phyloP scores from a whole-genome alignment of 1,140 invertebrate genomes.

The Charaxes varanes region DNA sequence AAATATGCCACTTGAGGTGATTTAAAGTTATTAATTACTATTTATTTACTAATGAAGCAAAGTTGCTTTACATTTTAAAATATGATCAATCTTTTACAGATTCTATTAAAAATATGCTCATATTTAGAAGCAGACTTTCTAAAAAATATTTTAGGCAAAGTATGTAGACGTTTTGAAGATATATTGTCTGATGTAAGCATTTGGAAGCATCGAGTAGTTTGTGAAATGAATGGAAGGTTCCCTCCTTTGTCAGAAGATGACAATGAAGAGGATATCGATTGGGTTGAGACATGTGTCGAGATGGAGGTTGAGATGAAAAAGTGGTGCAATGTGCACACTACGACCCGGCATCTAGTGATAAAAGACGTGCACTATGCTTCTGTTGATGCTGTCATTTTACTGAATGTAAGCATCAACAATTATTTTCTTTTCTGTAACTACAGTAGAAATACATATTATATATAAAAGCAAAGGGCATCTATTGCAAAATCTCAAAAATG shows the following conservation, averaged over 20 bases:
- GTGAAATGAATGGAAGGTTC: constrained; percentile 48
- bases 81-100: constrained; percentile 57
- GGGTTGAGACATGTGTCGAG: constrained; percentile 60
- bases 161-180: constrained; percentile 60
- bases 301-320: constrained; percentile 52
- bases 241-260: constrained; percentile 48
- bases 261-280: constrained; percentile 41
- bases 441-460: too few relatives aligned
- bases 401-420: constrained; percentile 71
- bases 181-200: constrained; percentile 62
- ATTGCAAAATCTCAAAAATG: too few relatives aligned
- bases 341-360: constrained; percentile 52
- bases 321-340: constrained; percentile 56
- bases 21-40: not conserved
- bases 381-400: constrained; percentile 64
- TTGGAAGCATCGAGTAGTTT: constrained; percentile 63
- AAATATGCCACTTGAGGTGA: constrained; percentile 59
- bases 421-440: constrained; percentile 9
- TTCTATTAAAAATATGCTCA: constrained; percentile 69
- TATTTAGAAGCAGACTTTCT: constrained; percentile 61
- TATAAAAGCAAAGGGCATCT: too few relatives aligned
- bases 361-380: constrained; percentile 67
- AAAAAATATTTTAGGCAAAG: constrained; percentile 54
- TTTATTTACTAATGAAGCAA: constrained; percentile 2
- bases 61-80: too few relatives aligned